Percentiles rank a stretch among this genome's conserved stretches.
Conservation (phyloP, 2,113 vertebrate species). For the Cricetomys ansorgei region DNA sequence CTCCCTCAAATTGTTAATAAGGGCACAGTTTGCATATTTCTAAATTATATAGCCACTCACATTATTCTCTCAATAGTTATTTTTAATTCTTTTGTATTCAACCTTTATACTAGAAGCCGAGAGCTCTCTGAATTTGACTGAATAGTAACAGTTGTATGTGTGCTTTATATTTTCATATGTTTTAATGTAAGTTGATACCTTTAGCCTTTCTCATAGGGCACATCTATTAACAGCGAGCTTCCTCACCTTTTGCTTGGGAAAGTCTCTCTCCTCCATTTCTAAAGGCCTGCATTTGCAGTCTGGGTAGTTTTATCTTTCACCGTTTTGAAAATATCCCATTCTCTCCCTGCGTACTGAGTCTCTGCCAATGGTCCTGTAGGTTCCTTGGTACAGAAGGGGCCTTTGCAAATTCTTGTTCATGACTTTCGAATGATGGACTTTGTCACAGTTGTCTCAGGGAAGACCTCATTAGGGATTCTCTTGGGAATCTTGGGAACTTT, state of each 20-base stretch:
- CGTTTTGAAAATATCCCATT: background rate
- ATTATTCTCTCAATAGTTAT: background rate
- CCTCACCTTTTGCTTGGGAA: background rate
- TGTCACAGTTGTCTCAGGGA: background rate
- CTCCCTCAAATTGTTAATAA: background rate
- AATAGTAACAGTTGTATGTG: background rate
- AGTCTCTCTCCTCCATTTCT: background rate
- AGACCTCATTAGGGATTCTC: background rate
- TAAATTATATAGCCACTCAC: too few species aligned
- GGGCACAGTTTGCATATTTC: background rate
- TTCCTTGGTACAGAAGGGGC: background rate
- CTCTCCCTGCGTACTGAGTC: background rate
- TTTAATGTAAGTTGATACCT: background rate
- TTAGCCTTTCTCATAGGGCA: background rate
- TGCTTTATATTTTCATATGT: too few species aligned
- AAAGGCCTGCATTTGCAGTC: background rate
- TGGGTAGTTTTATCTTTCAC: background rate
- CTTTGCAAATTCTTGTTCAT: background rate
- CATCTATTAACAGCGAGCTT: background rate
- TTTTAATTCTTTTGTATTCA: constrained; percentile 2
- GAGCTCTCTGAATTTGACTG: background rate
- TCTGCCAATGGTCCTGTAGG: background rate
- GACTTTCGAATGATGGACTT: background rate
- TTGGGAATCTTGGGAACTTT: background rate
- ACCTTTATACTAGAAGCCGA: background rate